A percentile compares a stretch with the other conserved stretches of the same genome.
Conservation (phyloP, 2,797 vertebrate genomes). For the Myripristis murdjan region DNA sequence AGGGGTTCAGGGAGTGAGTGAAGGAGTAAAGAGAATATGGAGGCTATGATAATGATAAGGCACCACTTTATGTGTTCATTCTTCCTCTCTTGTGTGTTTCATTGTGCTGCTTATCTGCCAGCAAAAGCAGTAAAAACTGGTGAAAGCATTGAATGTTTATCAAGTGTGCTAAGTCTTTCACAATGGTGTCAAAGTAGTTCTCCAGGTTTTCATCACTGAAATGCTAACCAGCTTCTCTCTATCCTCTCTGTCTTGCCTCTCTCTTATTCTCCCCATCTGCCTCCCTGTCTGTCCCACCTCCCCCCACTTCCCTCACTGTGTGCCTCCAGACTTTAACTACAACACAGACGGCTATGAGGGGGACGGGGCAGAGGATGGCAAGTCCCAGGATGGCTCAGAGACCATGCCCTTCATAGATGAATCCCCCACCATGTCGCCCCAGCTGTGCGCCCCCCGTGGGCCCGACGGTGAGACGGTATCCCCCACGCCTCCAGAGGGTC, state of each 20-base stretch:
- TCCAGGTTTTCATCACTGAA: slow-evolving; percentile 13
- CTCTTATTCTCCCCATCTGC: slow-evolving; percentile 47
- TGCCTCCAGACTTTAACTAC: slow-evolving; percentile 96
- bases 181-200: background rate
- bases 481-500: slow-evolving; percentile 89
- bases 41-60: too few relatives aligned
- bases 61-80: too few relatives aligned
- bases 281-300: slow-evolving; percentile 9
- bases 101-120: too few relatives aligned
- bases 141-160: too few relatives aligned
- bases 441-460: slow-evolving; percentile 90
- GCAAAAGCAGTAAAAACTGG: too few relatives aligned
- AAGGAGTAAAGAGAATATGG: too few relatives aligned
- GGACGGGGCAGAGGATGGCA: slow-evolving; percentile 94
- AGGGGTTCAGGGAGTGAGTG: too few relatives aligned
- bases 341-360: slow-evolving; percentile 96
- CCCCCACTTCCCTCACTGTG: slow-evolving; percentile 69
- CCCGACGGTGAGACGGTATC: slow-evolving; percentile 89
- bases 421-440: slow-evolving; percentile 98
- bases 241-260: slow-evolving; percentile 47
- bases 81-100: too few relatives aligned
- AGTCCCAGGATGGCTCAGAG: slow-evolving; percentile 95
- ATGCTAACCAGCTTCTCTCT: slow-evolving; percentile 19
- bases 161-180: background rate
- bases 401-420: slow-evolving; percentile 98